Evolutionary conservation across 1,140 invertebrate species (phyloP).

Genomic region (Rhizoglyphus robini): DNA sequence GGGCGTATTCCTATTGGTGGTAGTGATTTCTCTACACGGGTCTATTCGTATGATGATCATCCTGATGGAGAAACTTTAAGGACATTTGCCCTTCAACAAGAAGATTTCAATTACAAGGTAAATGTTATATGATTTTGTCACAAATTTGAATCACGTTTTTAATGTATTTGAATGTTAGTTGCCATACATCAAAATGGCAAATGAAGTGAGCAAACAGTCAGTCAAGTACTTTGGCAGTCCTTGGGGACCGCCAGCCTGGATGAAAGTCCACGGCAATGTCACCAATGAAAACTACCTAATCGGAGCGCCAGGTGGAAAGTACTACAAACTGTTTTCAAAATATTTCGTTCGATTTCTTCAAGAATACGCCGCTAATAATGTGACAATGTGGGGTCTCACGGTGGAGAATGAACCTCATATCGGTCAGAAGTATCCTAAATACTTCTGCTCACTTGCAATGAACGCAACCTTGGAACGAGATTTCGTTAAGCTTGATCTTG

Average conservation of each 20-base stretch:
- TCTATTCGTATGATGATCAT: conserved; percentile 53
- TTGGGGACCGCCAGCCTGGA: conserved; percentile 50
- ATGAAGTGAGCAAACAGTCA: conserved; percentile 32
- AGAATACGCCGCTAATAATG: conserved; percentile 4
- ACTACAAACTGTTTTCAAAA: conserved; percentile 38
- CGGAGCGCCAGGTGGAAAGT: conserved; percentile 34
- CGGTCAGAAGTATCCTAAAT: conserved; percentile 30
- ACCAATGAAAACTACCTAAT: conserved; percentile 34
- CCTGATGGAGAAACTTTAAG: conserved; percentile 45
- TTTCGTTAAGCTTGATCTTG: conserved; percentile 32
- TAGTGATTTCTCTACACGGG: conserved; percentile 57
- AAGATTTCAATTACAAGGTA: conserved; percentile 53
- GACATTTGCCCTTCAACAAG: conserved; percentile 48
- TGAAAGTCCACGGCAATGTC: conserved; percentile 39
- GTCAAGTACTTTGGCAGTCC: conserved; percentile 49
- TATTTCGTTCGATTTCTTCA: conserved; percentile 32
- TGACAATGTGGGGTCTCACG: conserved; percentile 36
- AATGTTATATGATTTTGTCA: background rate
- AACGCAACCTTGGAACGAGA: conserved; percentile 32
- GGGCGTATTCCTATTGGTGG: conserved; percentile 65
- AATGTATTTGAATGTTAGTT: conserved; percentile 45
- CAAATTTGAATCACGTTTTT: background rate
- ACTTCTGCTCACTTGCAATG: conserved; percentile 38
- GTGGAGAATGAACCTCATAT: conserved; percentile 39
- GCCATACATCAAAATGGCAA: conserved; percentile 45